Conservation (phyloP, 2,113 vertebrate genomes). For the Australoheros scitulus region DNA sequence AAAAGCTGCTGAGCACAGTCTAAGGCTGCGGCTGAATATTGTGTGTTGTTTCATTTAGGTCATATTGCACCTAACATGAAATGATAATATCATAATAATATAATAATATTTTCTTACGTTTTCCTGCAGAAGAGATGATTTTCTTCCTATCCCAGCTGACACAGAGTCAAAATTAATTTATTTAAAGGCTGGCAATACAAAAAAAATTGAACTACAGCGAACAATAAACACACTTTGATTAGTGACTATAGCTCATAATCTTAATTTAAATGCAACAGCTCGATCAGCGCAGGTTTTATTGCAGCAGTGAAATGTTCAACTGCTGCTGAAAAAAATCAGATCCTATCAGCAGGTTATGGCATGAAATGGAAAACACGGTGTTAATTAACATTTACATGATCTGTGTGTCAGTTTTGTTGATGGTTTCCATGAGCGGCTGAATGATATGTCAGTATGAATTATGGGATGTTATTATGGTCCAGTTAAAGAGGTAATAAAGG, state of each 20-base stretch:
- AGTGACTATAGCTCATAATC: background rate
- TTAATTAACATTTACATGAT: conserved; percentile 5
- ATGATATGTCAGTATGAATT: background rate
- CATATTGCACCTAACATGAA: too few species aligned
- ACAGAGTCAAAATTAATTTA: background rate
- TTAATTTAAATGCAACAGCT: background rate
- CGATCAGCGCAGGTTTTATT: background rate
- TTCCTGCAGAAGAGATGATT: too few species aligned
- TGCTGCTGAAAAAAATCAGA: background rate
- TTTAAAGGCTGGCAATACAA: background rate
- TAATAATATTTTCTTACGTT: too few species aligned
- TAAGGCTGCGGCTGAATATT: too few species aligned
- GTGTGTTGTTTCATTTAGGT: too few species aligned
- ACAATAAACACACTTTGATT: background rate
- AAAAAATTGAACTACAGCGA: background rate
- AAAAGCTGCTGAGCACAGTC: background rate
- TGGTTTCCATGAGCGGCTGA: background rate
- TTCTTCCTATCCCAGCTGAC: background rate
- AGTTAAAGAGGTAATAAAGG: background rate
- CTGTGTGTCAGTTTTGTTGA: background rate
- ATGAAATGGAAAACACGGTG: background rate
- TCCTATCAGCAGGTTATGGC: background rate
- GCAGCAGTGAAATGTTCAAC: background rate
- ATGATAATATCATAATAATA: too few species aligned
- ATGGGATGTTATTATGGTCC: background rate